Evolutionary conservation across 2,888 invertebrate genomes (phyloP).

Genomic region (Papilio demoleus): DNA sequence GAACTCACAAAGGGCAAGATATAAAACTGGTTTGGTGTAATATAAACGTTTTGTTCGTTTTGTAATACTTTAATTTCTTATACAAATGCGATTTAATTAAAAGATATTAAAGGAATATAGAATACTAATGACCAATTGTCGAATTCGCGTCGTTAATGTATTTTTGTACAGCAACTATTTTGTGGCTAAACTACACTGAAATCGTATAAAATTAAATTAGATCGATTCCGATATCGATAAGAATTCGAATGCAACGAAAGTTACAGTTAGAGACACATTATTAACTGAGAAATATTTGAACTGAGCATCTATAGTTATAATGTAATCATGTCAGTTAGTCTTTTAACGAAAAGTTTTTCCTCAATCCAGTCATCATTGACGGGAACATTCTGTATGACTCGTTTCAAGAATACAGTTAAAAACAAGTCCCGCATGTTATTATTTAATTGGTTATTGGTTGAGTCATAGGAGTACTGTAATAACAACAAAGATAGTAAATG

Average conservation of each 20-base stretch:
- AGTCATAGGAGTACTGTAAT: slow-evolving; percentile 49
- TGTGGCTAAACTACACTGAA: no score
- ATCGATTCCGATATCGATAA: no score
- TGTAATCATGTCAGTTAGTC: background rate
- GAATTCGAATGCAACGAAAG: no score
- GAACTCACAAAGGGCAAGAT: slow-evolving; percentile 30
- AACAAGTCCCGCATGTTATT: slow-evolving; percentile 54
- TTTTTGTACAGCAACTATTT: no score
- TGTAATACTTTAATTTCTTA: background rate
- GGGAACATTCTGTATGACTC: slow-evolving; percentile 19
- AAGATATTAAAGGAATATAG: background rate
- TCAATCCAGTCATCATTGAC: slow-evolving; percentile 1
- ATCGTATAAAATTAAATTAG: no score
- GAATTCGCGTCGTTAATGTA: no score
- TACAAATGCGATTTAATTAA: background rate
- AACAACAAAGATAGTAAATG: slow-evolving; percentile 29
- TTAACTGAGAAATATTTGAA: no score
- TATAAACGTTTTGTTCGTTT: slow-evolving; percentile 12
- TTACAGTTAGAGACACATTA: no score
- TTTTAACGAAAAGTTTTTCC: slow-evolving; percentile 17
- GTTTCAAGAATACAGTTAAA: slow-evolving; percentile 43
- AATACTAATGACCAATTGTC: no score
- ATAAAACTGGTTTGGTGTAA: slow-evolving; percentile 36
- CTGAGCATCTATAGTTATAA: no score
- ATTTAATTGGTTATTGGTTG: slow-evolving; percentile 58